Base-by-base conservation (phyloP, 2,797 vertebrate genomes). In the Pygocentrus nattereri region DNA sequence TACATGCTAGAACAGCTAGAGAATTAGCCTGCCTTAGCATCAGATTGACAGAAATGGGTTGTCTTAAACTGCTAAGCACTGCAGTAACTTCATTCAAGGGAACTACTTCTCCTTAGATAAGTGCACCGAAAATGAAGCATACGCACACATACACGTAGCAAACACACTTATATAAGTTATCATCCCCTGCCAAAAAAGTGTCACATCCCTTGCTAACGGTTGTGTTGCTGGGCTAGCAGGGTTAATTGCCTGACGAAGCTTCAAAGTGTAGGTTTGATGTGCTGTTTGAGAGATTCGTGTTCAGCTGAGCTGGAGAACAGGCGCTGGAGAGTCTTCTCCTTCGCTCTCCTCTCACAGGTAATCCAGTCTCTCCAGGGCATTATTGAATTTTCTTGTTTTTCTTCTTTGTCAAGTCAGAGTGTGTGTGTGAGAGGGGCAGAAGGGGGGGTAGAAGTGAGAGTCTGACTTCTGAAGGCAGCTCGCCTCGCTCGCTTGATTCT, bases 211-310 rank as follows among this genome's bases (percentile, higher is more conserved):
- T 84, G 89, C 93, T 94, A 92, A 92, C 91, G 90, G 91, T 94
- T 93, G 92, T 90, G 62, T 25, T 90, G 62, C 25, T 90, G 89
- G 90, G 92, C 94, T 92, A 90, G 19, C 87, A 91, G 91, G 93
- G 93, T 94, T 95, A 95, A 94, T 94, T 93, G 93, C 88, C 91
- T 94, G 89, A 88, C 90, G 91, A 90, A 89, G 92, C 94, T 95
- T 96, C 95, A 95, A 96, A 96, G 94, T 88, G 84, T 84, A 91
- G 91, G 95, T 94, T 94, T 94, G 95, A 94, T 94, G 93, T 95
- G 91, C 92, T 93, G 94, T 95, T 93, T 92, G 93, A 95, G 92
- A 96, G 92, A 90, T 91, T 92, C 93, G 93, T 95, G 94, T 95
- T 95, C 95, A 91, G 93, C 94, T 92, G 92, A 92, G 91, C 91